Percentiles rank a stretch among this genome's conserved stretches.
Conservation (phyloP, 2,113 vertebrate genomes). For the Typhlomys cinereus region DNA sequence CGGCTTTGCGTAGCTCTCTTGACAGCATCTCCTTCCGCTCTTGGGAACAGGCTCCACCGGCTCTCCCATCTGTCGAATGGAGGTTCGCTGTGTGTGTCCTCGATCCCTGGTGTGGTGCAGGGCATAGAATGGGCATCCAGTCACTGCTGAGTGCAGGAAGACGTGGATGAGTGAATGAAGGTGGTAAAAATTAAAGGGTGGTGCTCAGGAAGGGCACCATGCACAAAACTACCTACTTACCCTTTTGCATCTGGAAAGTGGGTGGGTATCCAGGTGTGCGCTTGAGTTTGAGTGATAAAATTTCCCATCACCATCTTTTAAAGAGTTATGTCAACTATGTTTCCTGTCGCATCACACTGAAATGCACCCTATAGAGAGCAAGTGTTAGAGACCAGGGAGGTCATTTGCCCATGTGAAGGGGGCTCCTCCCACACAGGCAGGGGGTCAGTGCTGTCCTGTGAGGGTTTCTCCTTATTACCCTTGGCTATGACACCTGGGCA, state of each 20-base stretch:
- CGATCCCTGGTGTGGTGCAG: neutral
- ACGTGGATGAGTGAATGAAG: neutral
- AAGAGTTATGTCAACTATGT: neutral
- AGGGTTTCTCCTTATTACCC: neutral
- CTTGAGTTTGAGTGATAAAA: neutral
- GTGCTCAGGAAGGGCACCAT: neutral
- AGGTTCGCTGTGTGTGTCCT: neutral
- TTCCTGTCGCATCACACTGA: neutral
- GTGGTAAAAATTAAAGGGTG: neutral
- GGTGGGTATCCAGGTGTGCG: neutral
- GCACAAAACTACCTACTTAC: neutral
- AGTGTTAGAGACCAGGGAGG: neutral
- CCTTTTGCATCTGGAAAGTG: neutral
- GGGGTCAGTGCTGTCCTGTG: fast-evolving
- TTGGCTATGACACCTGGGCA: neutral
- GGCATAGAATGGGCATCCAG: neutral
- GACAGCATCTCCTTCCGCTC: neutral
- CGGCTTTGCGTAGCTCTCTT: neutral
- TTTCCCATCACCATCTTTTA: neutral
- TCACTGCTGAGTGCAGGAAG: neutral
- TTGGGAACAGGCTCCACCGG: neutral
- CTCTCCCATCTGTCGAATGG: fast-evolving
- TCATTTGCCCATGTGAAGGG: neutral
- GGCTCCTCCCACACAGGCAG: neutral
- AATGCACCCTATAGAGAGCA: neutral